These are phyloP conservation scores for Saccopteryx leptura DNA, from an alignment of 2,113 vertebrate species.

Conservation along the genomic window DNA sequence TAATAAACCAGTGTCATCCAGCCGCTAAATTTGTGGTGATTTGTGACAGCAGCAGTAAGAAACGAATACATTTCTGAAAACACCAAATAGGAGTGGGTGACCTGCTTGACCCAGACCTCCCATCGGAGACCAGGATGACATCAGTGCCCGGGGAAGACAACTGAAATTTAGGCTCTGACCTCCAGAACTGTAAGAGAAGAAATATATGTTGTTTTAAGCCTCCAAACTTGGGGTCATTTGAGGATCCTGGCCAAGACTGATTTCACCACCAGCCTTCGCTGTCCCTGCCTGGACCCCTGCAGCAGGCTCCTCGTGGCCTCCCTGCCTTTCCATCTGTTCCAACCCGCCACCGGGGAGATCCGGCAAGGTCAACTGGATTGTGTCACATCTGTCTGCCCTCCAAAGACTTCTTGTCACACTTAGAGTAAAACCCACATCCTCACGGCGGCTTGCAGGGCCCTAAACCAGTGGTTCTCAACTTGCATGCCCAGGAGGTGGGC, in stretches of 20 bases:
- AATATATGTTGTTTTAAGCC: not conserved
- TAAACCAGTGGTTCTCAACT: not conserved
- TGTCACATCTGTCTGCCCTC: not conserved
- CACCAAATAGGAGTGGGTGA: not conserved
- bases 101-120: not conserved
- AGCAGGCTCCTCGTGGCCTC: not conserved
- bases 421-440: not conserved
- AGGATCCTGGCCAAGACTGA: not conserved
- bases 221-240: not conserved
- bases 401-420: not conserved
- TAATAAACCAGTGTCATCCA: not conserved
- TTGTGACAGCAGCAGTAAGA: not conserved
- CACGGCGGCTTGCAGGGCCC: rapidly evolving
- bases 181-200: not conserved
- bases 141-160: not conserved
- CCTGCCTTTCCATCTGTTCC: not conserved
- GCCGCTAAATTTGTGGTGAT: not conserved
- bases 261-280: not conserved
- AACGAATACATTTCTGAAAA: not conserved
- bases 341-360: not conserved
- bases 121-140: not conserved
- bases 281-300: rapidly evolving
- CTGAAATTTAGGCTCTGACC: not conserved
- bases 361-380: not conserved
- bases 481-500: not conserved